phyloP scores from a whole-genome alignment of 2,113 vertebrate genomes.

The Anarrhichthys ocellatus region DNA sequence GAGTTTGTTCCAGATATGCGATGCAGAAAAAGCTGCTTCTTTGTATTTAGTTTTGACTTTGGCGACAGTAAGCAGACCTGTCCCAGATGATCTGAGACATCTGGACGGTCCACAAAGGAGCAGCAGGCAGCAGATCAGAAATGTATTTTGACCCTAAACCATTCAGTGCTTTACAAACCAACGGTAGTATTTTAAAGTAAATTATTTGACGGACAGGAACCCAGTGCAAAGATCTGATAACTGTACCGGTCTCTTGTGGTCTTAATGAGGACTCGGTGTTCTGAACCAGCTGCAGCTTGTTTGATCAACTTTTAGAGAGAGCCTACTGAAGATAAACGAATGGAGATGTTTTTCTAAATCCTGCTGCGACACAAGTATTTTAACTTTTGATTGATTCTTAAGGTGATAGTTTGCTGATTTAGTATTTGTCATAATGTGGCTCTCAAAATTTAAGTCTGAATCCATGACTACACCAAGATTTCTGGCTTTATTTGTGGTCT shows the following conservation, averaged over 20 bases:
- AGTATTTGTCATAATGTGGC: not conserved
- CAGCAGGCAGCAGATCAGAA: not conserved
- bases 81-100: not conserved
- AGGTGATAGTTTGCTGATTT: constrained; percentile 16
- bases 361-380: not conserved
- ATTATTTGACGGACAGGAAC: not conserved
- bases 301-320: too few relatives aligned
- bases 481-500: not conserved
- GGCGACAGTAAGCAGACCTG: not conserved
- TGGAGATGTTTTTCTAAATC: not conserved
- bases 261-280: not conserved
- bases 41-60: not conserved
- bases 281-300: not conserved
- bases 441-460: not conserved
- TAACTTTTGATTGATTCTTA: not conserved
- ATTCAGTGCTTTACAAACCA: not conserved
- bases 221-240: not conserved
- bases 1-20: not conserved
- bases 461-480: not conserved
- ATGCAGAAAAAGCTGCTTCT: not conserved
- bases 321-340: not conserved
- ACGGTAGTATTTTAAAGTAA: not conserved
- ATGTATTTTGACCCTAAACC: not conserved
- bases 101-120: not conserved
- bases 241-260: not conserved